Percentiles rank a stretch among this genome's conserved stretches.
These are phyloP conservation scores for Baccha elongata DNA, from an alignment of 2,888 invertebrate species.

Conservation along the genomic window DNA sequence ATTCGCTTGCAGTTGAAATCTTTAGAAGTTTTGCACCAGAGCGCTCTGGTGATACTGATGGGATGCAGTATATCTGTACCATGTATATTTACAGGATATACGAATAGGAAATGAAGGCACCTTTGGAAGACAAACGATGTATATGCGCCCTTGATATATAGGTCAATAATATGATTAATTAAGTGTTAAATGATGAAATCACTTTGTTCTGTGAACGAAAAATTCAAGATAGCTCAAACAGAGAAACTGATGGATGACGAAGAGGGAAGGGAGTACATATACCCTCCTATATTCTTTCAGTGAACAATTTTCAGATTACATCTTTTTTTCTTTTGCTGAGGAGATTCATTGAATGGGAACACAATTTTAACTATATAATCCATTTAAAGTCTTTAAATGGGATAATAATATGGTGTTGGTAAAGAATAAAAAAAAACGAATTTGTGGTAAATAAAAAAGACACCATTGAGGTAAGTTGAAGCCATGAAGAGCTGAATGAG, in stretches of 20 bases:
- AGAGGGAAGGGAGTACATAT: too few relatives aligned
- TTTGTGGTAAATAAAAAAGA: conserved; percentile 22
- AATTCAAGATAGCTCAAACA: conserved; percentile 27
- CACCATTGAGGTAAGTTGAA: not conserved
- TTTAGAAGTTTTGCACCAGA: conserved; percentile 30
- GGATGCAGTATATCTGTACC: not conserved
- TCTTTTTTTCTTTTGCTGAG: conserved; percentile 9
- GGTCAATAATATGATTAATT: conserved; percentile 68
- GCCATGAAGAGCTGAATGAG: not conserved
- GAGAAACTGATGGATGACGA: conserved; percentile 27
- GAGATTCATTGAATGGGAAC: conserved; percentile 34
- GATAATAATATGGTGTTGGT: conserved; percentile 10
- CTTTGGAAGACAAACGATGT: conserved; percentile 20
- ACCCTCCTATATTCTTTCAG: conserved; percentile 38
- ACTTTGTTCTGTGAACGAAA: conserved; percentile 21
- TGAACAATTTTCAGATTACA: conserved; percentile 46
- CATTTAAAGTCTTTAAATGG: conserved; percentile 6
- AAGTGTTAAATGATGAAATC: conserved; percentile 63
- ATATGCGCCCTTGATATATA: conserved; percentile 50
- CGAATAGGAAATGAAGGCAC: not conserved
- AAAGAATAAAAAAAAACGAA: conserved; percentile 5
- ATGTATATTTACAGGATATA: not conserved
- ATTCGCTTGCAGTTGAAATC: conserved; percentile 24
- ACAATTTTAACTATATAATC: conserved; percentile 27
- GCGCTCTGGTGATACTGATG: not conserved